Base-by-base conservation (phyloP, 2,797 vertebrate genomes). In the Phataginus tricuspis region DNA sequence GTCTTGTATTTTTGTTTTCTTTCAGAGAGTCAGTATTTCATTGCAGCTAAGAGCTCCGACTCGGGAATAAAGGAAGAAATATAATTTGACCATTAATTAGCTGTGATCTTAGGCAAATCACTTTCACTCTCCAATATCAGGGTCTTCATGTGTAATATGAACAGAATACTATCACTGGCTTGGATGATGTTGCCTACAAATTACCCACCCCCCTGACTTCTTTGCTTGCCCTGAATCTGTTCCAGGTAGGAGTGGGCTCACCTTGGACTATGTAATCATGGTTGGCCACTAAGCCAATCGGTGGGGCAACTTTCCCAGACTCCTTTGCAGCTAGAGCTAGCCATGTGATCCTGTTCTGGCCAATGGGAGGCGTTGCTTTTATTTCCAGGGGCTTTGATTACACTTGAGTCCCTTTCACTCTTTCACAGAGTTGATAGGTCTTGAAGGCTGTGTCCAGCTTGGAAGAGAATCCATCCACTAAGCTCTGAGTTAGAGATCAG, bases 1-100 rank as follows among this genome's bases (percentile, higher is more conserved):
- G 2, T 42, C 69, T 7, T 45, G 25, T 29, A 5, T 21, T 96
- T 92, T 51, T 75, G n/a, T 63, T 57, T 90, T 86, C 34, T 64
- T 61, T 69, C 78, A 79, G 37, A 34, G 78, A 90, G 39, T 66
- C 69, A 69, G 15, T 25, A 59, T 45, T 87, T 31, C 59, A 77
- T 27, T 34, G n/a, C 21, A 78, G 13, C 51, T 64, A 75, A 86
- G 49, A 80, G 71, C 61, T 91, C 59, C 74, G 83, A 82, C 27
- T 91, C 8, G 1, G 71, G 18, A 85, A 77, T 90, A 79, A 88
- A 53, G 64, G 71, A 45, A 93, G 87, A 90, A 90, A 68, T 51
- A 71, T 80, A 80, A 95, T 78, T 83, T 82, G 92, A 51, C 77
- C 55, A 34, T 84, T 42, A 37, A 75, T 80, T 77, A 87, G 83